phyloP scores from a whole-genome alignment of 2,797 vertebrate genomes.

The Selene dorsalis region DNA sequence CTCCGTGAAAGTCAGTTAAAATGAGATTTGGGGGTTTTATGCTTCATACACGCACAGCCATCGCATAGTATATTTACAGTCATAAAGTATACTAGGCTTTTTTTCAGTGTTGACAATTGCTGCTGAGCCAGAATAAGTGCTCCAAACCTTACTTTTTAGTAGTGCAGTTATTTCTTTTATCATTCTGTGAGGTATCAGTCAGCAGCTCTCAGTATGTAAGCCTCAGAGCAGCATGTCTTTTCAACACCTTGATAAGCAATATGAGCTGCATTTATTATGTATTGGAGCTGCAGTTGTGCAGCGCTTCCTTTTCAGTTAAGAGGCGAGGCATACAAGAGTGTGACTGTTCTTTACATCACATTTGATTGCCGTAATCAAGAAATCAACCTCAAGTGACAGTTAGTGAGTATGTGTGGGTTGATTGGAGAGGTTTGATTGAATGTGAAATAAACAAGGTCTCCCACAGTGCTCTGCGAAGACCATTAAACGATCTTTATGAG shows the following conservation, averaged over 20 bases:
- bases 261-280: constrained; percentile 43
- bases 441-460: constrained; percentile 81
- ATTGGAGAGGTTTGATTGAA: constrained; percentile 78
- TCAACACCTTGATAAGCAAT: constrained; percentile 51
- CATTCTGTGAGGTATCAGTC: constrained; percentile 41
- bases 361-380: constrained; percentile 72
- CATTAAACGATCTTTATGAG: constrained; percentile 80
- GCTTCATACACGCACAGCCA: constrained; percentile 10
- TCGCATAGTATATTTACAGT: constrained; percentile 15
- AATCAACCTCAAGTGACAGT: constrained; percentile 72
- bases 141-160: constrained; percentile 19
- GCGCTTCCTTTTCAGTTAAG: constrained; percentile 12
- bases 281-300: constrained; percentile 6
- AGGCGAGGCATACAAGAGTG: constrained; percentile 6
- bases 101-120: constrained; percentile 10
- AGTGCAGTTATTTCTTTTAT: constrained; percentile 42
- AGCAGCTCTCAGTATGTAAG: constrained; percentile 32
- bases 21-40: constrained; percentile 55
- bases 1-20: constrained; percentile 70
- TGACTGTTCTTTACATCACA: constrained; percentile 68
- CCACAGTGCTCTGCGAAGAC: constrained; percentile 67
- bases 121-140: constrained; percentile 17
- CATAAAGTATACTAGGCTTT: neutral
- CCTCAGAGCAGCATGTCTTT: constrained; percentile 51
- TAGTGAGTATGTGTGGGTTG: constrained; percentile 67